Conservation (phyloP, 1,140 invertebrate genomes). For the Papilio polytes region DNA sequence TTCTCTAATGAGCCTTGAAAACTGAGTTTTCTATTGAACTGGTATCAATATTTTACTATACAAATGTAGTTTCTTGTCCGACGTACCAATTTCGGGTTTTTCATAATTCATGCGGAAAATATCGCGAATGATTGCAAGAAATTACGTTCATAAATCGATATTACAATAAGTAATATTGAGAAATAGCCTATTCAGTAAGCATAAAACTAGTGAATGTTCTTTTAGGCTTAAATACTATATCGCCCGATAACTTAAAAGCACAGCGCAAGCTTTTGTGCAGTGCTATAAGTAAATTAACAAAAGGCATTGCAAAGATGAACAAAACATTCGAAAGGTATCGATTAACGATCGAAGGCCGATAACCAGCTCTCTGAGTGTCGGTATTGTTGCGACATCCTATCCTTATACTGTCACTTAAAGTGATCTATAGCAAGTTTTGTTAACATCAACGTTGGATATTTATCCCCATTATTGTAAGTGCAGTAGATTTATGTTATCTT, state of each 20-base stretch:
- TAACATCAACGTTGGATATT: conserved; percentile 27
- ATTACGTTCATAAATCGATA: no score
- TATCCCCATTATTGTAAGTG: conserved; percentile 29
- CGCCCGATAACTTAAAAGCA: conserved; percentile 3
- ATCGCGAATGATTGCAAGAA: no score
- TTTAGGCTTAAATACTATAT: background rate
- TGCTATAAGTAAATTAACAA: conserved; percentile 45
- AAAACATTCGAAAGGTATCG: conserved; percentile 65
- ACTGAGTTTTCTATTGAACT: no score
- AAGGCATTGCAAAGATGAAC: conserved; percentile 55
- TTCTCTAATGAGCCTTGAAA: no score
- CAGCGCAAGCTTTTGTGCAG: conserved; percentile 7
- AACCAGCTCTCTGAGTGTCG: conserved; percentile 62
- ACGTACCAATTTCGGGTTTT: no score
- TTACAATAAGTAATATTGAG: background rate
- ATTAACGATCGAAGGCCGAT: conserved; percentile 54
- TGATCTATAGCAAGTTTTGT: conserved; percentile 22
- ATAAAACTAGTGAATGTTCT: background rate
- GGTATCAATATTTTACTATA: no score
- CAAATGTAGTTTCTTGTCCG: no score
- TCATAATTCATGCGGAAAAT: no score
- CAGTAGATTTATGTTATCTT: conserved; percentile 15
- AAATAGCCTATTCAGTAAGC: background rate
- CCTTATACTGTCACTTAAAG: conserved; percentile 55
- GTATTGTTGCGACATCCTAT: conserved; percentile 63